These are phyloP conservation scores for Dermochelys coriacea DNA, from an alignment of 2,797 vertebrate genomes.

Conservation along the genomic window DNA sequence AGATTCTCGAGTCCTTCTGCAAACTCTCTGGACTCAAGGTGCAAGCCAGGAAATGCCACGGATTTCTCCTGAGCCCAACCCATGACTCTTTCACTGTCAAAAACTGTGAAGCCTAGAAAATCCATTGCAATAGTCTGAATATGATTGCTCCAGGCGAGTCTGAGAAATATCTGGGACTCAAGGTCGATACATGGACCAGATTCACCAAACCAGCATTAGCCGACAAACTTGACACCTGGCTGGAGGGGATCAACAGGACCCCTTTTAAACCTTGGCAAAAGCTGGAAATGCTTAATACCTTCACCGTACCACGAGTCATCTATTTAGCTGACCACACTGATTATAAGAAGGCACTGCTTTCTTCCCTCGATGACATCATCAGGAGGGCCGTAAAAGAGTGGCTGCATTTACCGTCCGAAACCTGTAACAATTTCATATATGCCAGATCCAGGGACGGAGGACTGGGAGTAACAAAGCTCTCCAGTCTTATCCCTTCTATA, in stretches of 20 bases:
- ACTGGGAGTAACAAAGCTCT: not conserved
- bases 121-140: rapidly evolving
- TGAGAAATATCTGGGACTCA: not conserved
- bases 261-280: no score
- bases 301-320: rapidly evolving
- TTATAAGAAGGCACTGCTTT: not conserved
- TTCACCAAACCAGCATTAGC: not conserved
- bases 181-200: no score
- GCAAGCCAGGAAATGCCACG: not conserved
- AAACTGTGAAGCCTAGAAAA: not conserved
- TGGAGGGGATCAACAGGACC: no score
- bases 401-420: not conserved
- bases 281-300: not conserved
- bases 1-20: not conserved
- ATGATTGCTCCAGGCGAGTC: not conserved
- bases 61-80: not conserved
- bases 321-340: not conserved
- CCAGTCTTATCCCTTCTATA: not conserved
- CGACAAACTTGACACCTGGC: no score
- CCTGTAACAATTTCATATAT: not conserved
- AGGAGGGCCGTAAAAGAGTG: not conserved
- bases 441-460: not conserved
- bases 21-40: rapidly evolving
- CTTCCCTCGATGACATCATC: not conserved
- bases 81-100: not conserved